Evolutionary conservation across 2,113 vertebrate genomes (phyloP).

Genomic region (Colistium nudipinnis): DNA sequence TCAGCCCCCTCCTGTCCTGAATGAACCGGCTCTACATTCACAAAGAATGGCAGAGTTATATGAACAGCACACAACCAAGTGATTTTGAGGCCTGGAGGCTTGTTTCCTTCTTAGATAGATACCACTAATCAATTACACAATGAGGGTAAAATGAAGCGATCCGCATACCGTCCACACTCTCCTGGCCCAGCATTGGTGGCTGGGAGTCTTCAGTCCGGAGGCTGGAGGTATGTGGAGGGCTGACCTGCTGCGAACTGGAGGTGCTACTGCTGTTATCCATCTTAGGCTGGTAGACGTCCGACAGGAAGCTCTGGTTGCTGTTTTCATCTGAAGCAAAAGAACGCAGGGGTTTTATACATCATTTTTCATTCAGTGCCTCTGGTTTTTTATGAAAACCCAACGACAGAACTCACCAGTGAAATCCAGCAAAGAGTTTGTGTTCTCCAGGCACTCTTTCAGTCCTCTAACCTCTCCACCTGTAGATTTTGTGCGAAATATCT

Average conservation of each 20-base stretch:
- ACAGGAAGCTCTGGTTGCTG: constrained; percentile 98
- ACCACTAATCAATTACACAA: not conserved
- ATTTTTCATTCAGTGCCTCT: not conserved
- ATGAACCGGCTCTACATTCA: constrained; percentile 86
- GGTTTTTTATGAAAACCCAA: not conserved
- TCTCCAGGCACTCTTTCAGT: constrained; percentile 87
- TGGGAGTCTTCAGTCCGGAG: constrained; percentile 93
- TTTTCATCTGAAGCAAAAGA: constrained; percentile 89
- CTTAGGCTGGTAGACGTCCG: constrained; percentile 92
- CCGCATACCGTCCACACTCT: constrained; percentile 88
- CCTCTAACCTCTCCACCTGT: constrained; percentile 81
- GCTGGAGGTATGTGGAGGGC: constrained; percentile 86
- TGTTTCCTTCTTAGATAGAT: no score
- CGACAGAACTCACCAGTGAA: constrained; percentile 86
- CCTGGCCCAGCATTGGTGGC: constrained; percentile 95
- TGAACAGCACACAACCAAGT: no score
- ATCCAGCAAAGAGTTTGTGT: constrained; percentile 92
- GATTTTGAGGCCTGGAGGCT: not conserved
- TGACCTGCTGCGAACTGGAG: constrained; percentile 94
- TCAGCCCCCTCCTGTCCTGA: constrained; percentile 92
- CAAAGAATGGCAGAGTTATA: not conserved
- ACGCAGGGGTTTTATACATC: not conserved
- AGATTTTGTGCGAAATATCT: constrained; percentile 93
- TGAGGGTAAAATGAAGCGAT: not conserved
- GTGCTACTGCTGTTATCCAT: constrained; percentile 93